Evolutionary conservation across 37 sponge, comb jelly and placozoan genomes (phyloP), one percentile per base, ranked within the genome.

Genomic region (Halichondria panicea): DNA sequence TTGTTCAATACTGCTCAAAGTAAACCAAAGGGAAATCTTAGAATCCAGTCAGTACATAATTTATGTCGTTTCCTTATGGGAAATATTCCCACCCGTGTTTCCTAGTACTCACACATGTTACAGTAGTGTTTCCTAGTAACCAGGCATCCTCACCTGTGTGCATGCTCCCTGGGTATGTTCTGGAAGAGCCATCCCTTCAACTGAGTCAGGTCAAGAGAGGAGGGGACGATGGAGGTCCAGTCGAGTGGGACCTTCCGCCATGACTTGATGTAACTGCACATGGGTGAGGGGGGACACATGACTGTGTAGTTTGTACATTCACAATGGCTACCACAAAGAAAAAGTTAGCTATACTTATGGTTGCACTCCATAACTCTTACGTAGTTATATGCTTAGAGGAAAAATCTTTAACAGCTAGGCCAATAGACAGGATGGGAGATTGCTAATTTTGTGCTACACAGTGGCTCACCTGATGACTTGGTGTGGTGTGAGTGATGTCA

Each of bases 111-210:
- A n/a, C n/a, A n/a, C n/a, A n/a, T n/a, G n/a, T n/a, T n/a, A n/a
- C n/a, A n/a, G n/a, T n/a, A n/a, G n/a, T n/a, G n/a, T n/a, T n/a
- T n/a, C n/a, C n/a, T n/a, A n/a, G n/a, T n/a, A n/a, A n/a, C n/a
- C n/a, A n/a, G n/a, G n/a, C n/a, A n/a, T n/a, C n/a, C 44, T 12
- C 36, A 88, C 88, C 76, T 77, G 75, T 74, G 56, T 0, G 44
- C 27, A 66, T 89, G 84, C 24, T 78, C 66, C 5, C 64, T 44
- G 19, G 89, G 84, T 13, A 89, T 66, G 61, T 89, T 77, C 52
- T 70, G 71, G 55, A 83, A 84, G 28, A 89, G 73, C 89, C 89
- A 89, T 0, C 70, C 73, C 57, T 74, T 89, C 6, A 83, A 15
- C 15, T 76, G 27, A 0, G 31, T 55, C 22, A 65, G 61, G 34